phyloP scores from a whole-genome alignment of 1,140 invertebrate species.

The Planococcus citri region DNA sequence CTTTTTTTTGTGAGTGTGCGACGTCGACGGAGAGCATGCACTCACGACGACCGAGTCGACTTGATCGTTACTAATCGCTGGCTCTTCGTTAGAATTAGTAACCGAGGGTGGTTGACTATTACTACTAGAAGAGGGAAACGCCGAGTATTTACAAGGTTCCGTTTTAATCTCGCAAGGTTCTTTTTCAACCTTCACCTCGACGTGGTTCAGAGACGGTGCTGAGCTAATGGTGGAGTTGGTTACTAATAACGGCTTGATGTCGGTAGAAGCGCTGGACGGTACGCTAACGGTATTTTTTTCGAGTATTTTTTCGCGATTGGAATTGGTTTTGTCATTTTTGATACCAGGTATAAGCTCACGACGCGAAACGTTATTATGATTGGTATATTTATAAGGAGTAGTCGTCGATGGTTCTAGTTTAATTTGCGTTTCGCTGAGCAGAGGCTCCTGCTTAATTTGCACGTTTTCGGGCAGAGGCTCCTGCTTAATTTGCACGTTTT shows the following conservation, averaged over 20 bases:
- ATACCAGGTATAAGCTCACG: not conserved
- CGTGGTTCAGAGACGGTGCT: too few species aligned
- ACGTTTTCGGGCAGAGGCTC: too few species aligned
- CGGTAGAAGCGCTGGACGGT: not conserved
- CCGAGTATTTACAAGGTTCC: constrained; percentile 31
- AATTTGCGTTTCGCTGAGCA: too few species aligned
- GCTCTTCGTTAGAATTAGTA: constrained; percentile 33
- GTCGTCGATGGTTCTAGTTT: not conserved
- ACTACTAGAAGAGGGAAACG: constrained; percentile 33
- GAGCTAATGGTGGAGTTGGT: constrained; percentile 18
- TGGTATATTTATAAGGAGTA: constrained; percentile 25
- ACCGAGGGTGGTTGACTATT: constrained; percentile 32
- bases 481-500: too few species aligned
- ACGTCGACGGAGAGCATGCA: constrained; percentile 2
- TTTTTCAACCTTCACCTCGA: constrained; percentile 20
- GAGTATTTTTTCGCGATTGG: not conserved
- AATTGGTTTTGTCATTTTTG: not conserved
- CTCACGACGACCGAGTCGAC: constrained; percentile 40
- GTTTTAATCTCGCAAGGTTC: constrained; percentile 29
- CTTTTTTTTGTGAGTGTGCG: constrained; percentile 31
- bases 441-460: too few species aligned
- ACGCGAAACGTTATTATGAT: not conserved
- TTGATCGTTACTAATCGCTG: not conserved
- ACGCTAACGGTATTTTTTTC: not conserved
- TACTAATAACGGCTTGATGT: too few species aligned